phyloP scores from a whole-genome alignment of 1,140 invertebrate genomes.

The Drosophila azteca region DNA sequence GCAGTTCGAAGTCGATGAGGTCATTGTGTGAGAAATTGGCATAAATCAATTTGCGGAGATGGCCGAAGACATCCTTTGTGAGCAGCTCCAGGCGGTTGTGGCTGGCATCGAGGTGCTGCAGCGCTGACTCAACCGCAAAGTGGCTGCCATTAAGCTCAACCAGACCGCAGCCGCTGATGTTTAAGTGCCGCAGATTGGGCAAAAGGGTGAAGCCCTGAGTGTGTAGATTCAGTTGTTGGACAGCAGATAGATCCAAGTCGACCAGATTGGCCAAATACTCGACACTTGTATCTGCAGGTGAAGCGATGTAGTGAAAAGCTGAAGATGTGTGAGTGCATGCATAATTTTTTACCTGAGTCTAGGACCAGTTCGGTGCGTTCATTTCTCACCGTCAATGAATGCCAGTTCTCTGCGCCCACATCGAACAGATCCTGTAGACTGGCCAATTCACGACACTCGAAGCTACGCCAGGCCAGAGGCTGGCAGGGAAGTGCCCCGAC shows the following conservation, averaged over 20 bases:
- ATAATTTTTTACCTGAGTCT: constrained; percentile 8
- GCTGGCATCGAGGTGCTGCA: constrained; percentile 71
- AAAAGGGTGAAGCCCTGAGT: constrained; percentile 56
- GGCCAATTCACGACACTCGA: constrained; percentile 49
- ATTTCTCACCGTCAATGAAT: constrained; percentile 46
- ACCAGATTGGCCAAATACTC: constrained; percentile 30
- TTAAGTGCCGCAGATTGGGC: constrained; percentile 49
- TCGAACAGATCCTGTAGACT: constrained; percentile 52
- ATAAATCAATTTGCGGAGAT: constrained; percentile 57
- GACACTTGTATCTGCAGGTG: constrained; percentile 13
- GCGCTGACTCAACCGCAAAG: constrained; percentile 47
- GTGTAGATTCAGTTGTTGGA: constrained; percentile 42
- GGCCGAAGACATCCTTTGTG: constrained; percentile 45
- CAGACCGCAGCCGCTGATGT: constrained; percentile 59
- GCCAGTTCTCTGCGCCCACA: constrained; percentile 36
- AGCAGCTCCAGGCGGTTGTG: constrained; percentile 60
- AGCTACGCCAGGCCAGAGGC: constrained; percentile 52
- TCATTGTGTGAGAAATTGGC: constrained; percentile 76
- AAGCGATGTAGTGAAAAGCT: not conserved
- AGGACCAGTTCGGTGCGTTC: constrained; percentile 43
- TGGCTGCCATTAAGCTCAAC: constrained; percentile 33
- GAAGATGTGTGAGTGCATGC: not conserved
- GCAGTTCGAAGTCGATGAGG: constrained; percentile 47
- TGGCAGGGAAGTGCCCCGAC: constrained; percentile 38
- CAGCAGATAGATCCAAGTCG: constrained; percentile 44